phyloP scores from a whole-genome alignment of 1,140 invertebrate species.

The Maniola jurtina region DNA sequence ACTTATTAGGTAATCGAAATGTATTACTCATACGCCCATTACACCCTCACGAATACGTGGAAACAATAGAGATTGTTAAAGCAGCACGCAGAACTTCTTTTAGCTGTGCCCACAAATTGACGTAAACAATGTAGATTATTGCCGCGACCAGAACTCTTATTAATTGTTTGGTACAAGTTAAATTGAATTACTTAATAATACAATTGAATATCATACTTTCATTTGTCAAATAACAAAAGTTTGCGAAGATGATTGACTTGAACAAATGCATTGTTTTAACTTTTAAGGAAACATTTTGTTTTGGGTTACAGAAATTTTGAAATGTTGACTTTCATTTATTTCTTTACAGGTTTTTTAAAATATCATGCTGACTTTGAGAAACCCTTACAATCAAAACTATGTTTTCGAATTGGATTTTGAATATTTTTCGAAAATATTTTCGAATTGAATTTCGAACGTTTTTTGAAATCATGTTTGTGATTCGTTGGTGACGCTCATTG shows the following conservation, averaged over 20 bases:
- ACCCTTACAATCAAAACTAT: too few relatives aligned
- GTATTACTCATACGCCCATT: constrained; percentile 10
- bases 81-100: too few relatives aligned
- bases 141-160: background rate
- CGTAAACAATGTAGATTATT: background rate
- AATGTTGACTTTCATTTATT: too few relatives aligned
- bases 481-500: too few relatives aligned
- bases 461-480: too few relatives aligned
- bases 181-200: constrained; percentile 24
- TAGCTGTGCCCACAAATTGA: too few relatives aligned
- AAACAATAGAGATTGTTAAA: constrained; percentile 25
- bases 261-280: background rate
- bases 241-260: constrained; percentile 8
- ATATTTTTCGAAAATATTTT: too few relatives aligned
- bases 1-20: constrained; percentile 22
- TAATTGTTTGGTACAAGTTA: constrained; percentile 15
- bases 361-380: too few relatives aligned
- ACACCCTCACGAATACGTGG: constrained; percentile 10
- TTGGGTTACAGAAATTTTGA: too few relatives aligned
- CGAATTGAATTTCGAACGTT: too few relatives aligned
- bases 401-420: too few relatives aligned
- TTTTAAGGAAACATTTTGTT: background rate
- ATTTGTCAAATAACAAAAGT: constrained; percentile 20
- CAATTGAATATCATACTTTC: constrained; percentile 20
- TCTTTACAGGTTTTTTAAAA: too few relatives aligned